Base-by-base conservation (phyloP, 2,113 vertebrate genomes). In the Lepisosteus oculatus region DNA sequence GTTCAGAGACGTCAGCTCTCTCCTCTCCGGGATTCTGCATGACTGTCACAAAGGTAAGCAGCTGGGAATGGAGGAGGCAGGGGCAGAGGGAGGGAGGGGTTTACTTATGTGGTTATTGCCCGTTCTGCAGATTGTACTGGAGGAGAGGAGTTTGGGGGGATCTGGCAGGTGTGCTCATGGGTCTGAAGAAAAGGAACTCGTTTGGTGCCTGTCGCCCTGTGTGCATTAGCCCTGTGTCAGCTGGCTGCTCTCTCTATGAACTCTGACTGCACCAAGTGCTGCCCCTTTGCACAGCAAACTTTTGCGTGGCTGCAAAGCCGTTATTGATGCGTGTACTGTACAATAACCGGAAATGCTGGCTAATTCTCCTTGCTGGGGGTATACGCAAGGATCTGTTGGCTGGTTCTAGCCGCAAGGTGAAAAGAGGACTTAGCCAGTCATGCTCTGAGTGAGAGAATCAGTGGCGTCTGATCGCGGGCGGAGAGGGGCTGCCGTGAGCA, bases 21-120 rank as follows among this genome's bases (percentile, higher is more conserved):
- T 85, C 81, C 88, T 89, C 85, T 82, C 68, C 69, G 80, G 80
- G 85, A 77, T 89, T 89, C 94, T 95, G 94, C 93, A 96, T 96
- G 95, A 95, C 94, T 92, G 93, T 95, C 93, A 93, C 94, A 88
- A 94, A 95, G 94, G 94, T 96, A 95, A 91, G 94, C 44, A 41
- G 63, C 66, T 6, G 11, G 44, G 65, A 65, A 29, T 61, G 29
- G 29, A 44, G 43, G 42, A 7, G 47, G 71, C n/a, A 11, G 57
- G 12, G 43, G 15, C 13, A 1, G 43, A 4, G 57, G 47, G 55
- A n/a, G 29, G 47, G 43, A 55, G 9, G 66, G 55, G 29, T n/a
- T 43, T 41, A 13, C 12, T 55, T 5, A 62, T 56, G 63, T 69
- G 61, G 29, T 67, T 66, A 61, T 14, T 29, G 67, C 3, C 15